Evolutionary conservation across 2,113 vertebrate species (phyloP).

Genomic region (Leucosticte australis): DNA sequence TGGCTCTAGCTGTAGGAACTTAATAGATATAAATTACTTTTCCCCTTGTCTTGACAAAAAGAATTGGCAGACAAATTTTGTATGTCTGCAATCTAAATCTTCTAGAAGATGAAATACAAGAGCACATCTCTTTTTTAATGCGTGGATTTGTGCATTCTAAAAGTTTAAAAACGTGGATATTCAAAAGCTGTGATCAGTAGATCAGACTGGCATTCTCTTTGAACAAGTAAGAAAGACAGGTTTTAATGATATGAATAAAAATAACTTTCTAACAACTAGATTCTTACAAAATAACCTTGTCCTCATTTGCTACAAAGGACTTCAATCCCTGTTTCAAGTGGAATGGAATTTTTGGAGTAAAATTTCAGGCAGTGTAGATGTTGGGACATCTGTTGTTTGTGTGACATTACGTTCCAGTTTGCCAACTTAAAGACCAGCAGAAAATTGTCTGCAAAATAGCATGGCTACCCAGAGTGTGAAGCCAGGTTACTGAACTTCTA

Average conservation of each 20-base stretch:
- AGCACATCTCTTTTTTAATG: not conserved
- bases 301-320: not conserved
- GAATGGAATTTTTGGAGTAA: not conserved
- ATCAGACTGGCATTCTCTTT: not conserved
- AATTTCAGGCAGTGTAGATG: not conserved
- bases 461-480: not conserved
- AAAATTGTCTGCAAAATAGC: not conserved
- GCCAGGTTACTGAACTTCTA: not conserved
- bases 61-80: not conserved
- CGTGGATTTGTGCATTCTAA: not conserved
- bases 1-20: not conserved
- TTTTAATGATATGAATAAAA: not conserved
- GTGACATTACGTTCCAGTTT: not conserved
- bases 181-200: not conserved
- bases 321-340: not conserved
- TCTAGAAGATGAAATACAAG: not conserved
- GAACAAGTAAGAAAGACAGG: not conserved
- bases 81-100: not conserved
- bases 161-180: not conserved
- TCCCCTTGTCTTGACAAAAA: not conserved
- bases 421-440: not conserved
- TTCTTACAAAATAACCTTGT: constrained; percentile 1
- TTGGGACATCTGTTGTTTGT: not conserved
- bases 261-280: not conserved
- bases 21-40: not conserved